These are phyloP conservation scores for Tiliacea citrago DNA, from an alignment of 2,888 invertebrate genomes.

Conservation along the genomic window DNA sequence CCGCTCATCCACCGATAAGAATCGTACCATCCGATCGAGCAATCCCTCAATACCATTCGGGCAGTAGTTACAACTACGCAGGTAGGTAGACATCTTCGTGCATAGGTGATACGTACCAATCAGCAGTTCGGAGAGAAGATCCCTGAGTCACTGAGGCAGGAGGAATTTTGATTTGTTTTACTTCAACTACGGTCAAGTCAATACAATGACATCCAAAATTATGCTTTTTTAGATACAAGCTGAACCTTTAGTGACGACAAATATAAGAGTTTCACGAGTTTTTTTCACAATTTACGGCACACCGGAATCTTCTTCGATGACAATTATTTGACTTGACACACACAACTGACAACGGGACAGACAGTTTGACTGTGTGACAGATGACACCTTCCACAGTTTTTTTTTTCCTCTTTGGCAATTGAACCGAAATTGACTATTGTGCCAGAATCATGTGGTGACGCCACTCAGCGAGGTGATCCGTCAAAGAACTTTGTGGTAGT, in stretches of 20 bases:
- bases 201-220: constrained; percentile 13
- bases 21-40: neutral
- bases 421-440: too few relatives aligned
- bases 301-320: constrained; percentile 37
- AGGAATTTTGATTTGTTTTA: constrained; percentile 82
- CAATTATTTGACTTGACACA: constrained; percentile 32
- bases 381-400: neutral
- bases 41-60: neutral
- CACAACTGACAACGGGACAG: neutral
- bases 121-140: constrained; percentile 83
- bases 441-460: too few relatives aligned
- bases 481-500: too few relatives aligned
- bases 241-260: neutral
- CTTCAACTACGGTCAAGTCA: constrained; percentile 35
- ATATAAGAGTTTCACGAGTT: constrained; percentile 2
- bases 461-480: too few relatives aligned
- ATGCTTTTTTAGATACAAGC: neutral
- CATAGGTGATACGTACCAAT: constrained; percentile 73
- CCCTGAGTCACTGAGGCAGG: constrained; percentile 82
- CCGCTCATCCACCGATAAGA: neutral
- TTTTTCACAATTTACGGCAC: constrained; percentile 21
- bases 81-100: constrained; percentile 8
- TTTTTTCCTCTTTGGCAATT: neutral
- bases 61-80: constrained; percentile 6
- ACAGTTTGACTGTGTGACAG: constrained; percentile 2